Conservation (phyloP, 30 jellyfish, hydroid and myxozoan species). For the Aurelia aurita complex sp. Pacific region DNA sequence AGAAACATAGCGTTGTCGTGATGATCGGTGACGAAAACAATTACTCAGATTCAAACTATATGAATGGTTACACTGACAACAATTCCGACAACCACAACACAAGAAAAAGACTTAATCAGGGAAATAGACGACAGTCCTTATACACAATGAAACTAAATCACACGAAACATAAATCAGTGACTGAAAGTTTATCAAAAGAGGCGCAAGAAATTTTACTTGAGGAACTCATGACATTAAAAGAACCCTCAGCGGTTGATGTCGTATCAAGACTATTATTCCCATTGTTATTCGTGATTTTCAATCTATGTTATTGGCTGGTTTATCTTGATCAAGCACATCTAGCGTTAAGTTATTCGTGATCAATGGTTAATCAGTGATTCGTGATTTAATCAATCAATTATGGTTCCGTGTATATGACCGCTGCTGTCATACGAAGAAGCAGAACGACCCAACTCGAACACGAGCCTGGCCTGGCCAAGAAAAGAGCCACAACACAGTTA, state of each 20-base stretch:
- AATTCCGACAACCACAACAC: neutral
- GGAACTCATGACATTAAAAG: conserved; percentile 61
- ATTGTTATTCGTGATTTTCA: conserved; percentile 37
- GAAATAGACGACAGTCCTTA: conserved; percentile 13
- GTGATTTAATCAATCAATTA: neutral
- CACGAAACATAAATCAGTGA: conserved; percentile 11
- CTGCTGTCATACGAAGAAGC: no score
- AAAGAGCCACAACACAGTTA: no score
- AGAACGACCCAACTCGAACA: no score
- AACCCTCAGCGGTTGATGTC: conserved; percentile 58
- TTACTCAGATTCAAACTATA: conserved; percentile 19
- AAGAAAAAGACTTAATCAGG: conserved; percentile 25
- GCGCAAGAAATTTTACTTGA: conserved; percentile 57
- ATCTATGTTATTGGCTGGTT: conserved; percentile 61
- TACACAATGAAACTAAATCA: conserved; percentile 24
- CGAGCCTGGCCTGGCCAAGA: no score
- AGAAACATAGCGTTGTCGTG: conserved; percentile 68
- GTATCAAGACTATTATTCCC: conserved; percentile 61
- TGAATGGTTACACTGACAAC: conserved; percentile 43
- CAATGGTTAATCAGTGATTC: neutral
- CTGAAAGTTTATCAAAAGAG: conserved; percentile 41
- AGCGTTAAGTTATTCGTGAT: neutral
- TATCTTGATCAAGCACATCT: conserved; percentile 39
- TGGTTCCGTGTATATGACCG: no score
- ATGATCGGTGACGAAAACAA: conserved; percentile 38